Conservation (phyloP, 1,140 invertebrate species). For the Zophobas morio region DNA sequence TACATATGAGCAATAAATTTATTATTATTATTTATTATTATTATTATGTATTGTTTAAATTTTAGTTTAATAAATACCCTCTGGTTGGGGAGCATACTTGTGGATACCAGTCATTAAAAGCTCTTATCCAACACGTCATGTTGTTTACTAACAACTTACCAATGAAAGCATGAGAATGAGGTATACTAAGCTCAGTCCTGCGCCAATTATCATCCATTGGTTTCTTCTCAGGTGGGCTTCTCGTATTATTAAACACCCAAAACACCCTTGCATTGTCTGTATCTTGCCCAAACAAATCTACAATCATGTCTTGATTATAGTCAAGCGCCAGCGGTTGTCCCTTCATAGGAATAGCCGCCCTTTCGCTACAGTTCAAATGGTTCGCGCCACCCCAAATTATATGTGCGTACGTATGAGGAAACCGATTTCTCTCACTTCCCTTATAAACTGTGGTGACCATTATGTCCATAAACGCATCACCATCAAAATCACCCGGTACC, state of each 20-base stretch:
- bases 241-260: conserved; percentile 81
- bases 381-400: conserved; percentile 83
- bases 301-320: conserved; percentile 93
- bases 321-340: conserved; percentile 92
- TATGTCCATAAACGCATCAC: conserved; percentile 95
- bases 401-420: conserved; percentile 69
- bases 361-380: conserved; percentile 75
- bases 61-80: no score
- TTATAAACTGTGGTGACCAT: conserved; percentile 76
- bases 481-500: conserved; percentile 95
- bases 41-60: no score
- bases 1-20: no score
- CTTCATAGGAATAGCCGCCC: conserved; percentile 72
- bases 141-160: conserved; percentile 52
- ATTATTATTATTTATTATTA: no score
- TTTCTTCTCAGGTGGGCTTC: conserved; percentile 69
- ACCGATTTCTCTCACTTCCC: conserved; percentile 39
- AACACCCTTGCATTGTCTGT: conserved; percentile 72
- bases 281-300: conserved; percentile 90
- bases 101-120: no score
- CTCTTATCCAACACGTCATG: no score
- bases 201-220: conserved; percentile 67
- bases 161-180: conserved; percentile 90
- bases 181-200: conserved; percentile 67
- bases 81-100: no score